Conservation (phyloP, 2,888 invertebrate species). For the Cremastobaeus sp. region DNA sequence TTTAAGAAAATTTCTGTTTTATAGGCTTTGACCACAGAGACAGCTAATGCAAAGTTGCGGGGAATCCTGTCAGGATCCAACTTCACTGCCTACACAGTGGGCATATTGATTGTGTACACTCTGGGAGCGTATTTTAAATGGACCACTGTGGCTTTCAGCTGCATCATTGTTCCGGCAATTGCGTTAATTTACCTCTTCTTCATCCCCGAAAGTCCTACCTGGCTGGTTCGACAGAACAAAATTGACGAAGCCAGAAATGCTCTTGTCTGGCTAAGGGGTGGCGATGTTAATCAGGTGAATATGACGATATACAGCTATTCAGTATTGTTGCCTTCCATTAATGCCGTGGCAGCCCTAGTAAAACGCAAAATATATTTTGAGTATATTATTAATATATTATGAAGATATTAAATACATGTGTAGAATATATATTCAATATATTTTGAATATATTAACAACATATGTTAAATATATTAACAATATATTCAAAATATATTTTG, state of each 20-base stretch:
- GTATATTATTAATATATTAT: no score
- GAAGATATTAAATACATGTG: no score
- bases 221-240: constrained; percentile 83
- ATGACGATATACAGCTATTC: no score
- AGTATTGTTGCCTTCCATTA: no score
- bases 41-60: constrained; percentile 85
- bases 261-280: constrained; percentile 82
- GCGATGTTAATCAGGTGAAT: constrained; percentile 78
- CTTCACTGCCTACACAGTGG: constrained; percentile 86
- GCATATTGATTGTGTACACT: constrained; percentile 86
- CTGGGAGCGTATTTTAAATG: constrained; percentile 85
- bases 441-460: no score
- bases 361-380: no score
- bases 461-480: no score
- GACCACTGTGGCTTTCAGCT: constrained; percentile 84
- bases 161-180: constrained; percentile 81
- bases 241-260: constrained; percentile 80
- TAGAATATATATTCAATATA: no score
- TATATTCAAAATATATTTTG: no score
- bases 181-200: constrained; percentile 82
- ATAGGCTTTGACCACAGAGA: constrained; percentile 87
- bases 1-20: not conserved
- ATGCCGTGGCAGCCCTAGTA: no score
- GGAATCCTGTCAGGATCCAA: constrained; percentile 85
- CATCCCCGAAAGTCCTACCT: constrained; percentile 87